Evolutionary conservation across 2,888 invertebrate genomes (phyloP).

Genomic region (Synergus laeviventris): DNA sequence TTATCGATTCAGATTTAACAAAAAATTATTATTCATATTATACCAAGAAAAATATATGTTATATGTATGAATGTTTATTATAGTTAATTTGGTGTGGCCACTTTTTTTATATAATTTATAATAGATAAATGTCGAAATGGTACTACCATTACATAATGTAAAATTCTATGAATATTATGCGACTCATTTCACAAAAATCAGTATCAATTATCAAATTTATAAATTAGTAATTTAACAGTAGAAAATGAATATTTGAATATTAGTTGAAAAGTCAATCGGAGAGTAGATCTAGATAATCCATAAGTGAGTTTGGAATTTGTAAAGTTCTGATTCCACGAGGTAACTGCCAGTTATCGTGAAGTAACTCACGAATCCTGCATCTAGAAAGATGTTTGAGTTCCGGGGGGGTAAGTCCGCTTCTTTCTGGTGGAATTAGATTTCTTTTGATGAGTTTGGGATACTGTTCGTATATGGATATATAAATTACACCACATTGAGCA

Average conservation of each 20-base stretch:
- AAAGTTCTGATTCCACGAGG: conserved; percentile 85
- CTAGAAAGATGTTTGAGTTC: conserved; percentile 87
- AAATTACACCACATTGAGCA: conserved; percentile 65
- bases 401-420: conserved; percentile 82
- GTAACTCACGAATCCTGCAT: conserved; percentile 81
- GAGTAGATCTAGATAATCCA: conserved; percentile 85
- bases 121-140: too few relatives aligned
- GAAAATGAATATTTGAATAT: not conserved
- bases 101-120: too few relatives aligned
- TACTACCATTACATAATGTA: too few relatives aligned
- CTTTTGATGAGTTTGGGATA: conserved; percentile 79
- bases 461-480: conserved; percentile 68
- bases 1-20: too few relatives aligned
- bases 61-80: too few relatives aligned
- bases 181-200: too few relatives aligned
- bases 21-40: too few relatives aligned
- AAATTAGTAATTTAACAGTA: too few relatives aligned
- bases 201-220: too few relatives aligned
- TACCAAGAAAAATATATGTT: too few relatives aligned
- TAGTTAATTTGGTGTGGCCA: too few relatives aligned
- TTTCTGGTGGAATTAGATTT: conserved; percentile 79
- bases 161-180: too few relatives aligned
- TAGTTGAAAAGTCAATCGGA: conserved; percentile 78
- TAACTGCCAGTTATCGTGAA: conserved; percentile 84
- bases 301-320: conserved; percentile 82